Evolutionary conservation across 2,113 vertebrate genomes (phyloP), one percentile per base, ranked within the genome.

Genomic region (Nesoenas mayeri): DNA sequence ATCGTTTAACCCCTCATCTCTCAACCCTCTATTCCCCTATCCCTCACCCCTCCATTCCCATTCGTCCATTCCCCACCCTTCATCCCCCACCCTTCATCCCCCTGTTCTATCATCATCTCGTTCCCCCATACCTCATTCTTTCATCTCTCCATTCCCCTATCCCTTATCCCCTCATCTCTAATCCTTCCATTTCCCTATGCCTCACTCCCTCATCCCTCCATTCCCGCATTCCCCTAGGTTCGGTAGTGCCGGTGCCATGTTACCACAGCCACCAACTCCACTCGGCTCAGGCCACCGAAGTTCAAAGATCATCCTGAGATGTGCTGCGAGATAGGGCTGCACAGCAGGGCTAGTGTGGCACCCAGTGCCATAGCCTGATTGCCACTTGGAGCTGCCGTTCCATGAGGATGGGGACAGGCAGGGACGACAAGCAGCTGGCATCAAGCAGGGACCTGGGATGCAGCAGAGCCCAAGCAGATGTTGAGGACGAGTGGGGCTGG

Each of bases 221-320:
- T 26, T 25, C 51, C 50, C 48, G 11, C 17, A 44, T 50, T 50
- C 21, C 48, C 22, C 1, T 74, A 24, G 2, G 1, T 32, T 26
- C 6, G 1, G 29, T 15, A 0, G 42, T 53, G 62, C 7, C 12
- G 1, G 31, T 11, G 48, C 14, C 1, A 0, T n/a, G 74, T 31
- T 71, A 54, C 71, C 22, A 2, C 51, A 38, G 79, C 67, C n/a
- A 20, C n/a, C 77, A 36, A 13, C 75, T 29, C 62, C 0, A 1
- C 79, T 71, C 0, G 0, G 21, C 69, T 81, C 66, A 14, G 50
- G 83, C 34, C 44, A 65, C 15, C n/a, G 1, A 50, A 5, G 72
- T 16, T 77, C 89, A 74, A 79, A 87, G 65, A 16, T 67, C 12
- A 0, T 21, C 32, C 11, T 4, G 21, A 48, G 53, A 25, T 4